Conservation (phyloP, 2,113 vertebrate species). For the Stigmatopora nigra region DNA sequence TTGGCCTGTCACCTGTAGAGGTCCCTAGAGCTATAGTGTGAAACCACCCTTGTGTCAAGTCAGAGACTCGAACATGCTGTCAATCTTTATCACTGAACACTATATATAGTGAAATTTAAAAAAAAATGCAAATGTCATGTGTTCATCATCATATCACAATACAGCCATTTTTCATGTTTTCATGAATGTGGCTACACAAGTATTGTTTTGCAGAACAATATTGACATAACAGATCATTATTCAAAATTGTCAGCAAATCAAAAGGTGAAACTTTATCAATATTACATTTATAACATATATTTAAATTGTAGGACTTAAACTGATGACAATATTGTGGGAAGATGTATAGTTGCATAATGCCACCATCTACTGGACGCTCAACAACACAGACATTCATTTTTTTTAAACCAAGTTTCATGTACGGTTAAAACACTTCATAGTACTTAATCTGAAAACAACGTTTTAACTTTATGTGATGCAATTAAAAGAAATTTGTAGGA, state of each 20-base stretch:
- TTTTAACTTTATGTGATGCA: no score
- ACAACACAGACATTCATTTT: neutral
- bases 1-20: conserved; percentile 19
- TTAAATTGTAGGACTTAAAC: neutral
- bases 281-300: neutral
- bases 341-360: conserved; percentile 11
- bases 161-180: neutral
- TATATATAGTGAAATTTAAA: neutral
- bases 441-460: no score
- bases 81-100: neutral
- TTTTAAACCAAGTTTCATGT: no score
- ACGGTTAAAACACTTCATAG: no score
- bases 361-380: conserved; percentile 51
- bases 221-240: neutral
- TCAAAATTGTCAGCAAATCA: neutral
- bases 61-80: no score
- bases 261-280: neutral
- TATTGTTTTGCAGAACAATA: neutral
- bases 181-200: neutral
- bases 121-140: neutral
- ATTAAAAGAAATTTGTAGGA: no score
- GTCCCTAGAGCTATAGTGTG: conserved; percentile 16
- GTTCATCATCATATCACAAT: neutral
- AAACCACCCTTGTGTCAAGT: neutral
- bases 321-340: neutral